phyloP scores from a whole-genome alignment of 2,113 vertebrate species.

The Scomber japonicus region DNA sequence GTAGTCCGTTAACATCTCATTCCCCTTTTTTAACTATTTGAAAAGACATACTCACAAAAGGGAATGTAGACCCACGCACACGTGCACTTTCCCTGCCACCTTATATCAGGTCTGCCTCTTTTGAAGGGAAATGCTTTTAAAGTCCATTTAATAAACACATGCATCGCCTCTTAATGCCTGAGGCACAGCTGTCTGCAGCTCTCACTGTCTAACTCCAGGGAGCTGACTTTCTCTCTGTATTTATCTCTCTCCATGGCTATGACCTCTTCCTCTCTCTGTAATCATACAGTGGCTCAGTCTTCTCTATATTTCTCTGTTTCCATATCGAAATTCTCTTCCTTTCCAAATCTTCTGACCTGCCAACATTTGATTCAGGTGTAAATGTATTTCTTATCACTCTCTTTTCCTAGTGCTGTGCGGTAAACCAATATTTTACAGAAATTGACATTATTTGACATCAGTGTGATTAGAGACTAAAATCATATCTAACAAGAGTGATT shows the following conservation, averaged over 20 bases:
- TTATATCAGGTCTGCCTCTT: slow-evolving; percentile 35
- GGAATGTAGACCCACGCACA: neutral
- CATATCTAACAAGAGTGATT: no score
- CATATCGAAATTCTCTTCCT: neutral
- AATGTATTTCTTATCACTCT: no score
- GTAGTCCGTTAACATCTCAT: slow-evolving; percentile 16
- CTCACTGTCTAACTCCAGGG: slow-evolving; percentile 49
- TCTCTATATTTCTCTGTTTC: neutral
- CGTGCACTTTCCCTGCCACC: neutral
- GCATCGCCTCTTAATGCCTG: slow-evolving; percentile 68
- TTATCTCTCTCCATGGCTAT: slow-evolving; percentile 10
- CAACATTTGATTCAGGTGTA: neutral
- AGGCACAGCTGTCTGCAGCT: slow-evolving; percentile 64
- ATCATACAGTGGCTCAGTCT: neutral
- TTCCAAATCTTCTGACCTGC: neutral
- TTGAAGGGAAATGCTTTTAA: slow-evolving; percentile 74
- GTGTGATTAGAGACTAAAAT: no score
- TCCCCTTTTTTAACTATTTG: neutral
- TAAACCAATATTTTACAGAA: no score
- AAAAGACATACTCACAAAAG: slow-evolving; percentile 1
- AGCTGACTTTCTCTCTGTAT: slow-evolving; percentile 31
- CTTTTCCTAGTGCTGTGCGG: no score
- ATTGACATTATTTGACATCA: no score
- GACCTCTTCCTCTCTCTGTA: slow-evolving; percentile 39
- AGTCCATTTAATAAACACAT: slow-evolving; percentile 78